phyloP scores from a whole-genome alignment of 1,140 invertebrate genomes.

The Zophobas morio region DNA sequence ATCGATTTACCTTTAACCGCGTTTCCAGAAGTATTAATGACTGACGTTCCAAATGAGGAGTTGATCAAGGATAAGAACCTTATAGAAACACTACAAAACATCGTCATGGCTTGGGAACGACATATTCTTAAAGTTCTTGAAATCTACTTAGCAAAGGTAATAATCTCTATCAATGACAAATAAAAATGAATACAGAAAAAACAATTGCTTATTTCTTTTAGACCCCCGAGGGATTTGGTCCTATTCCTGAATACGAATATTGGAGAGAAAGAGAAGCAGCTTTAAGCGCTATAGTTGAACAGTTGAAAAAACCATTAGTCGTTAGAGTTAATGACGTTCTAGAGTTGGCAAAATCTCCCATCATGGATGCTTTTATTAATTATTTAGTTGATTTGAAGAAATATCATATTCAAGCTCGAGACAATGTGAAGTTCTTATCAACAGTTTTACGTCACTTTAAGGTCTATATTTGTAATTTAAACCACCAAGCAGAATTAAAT shows the following conservation, averaged over 20 bases:
- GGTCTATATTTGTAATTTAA: slow-evolving; percentile 68
- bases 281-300: slow-evolving; percentile 83
- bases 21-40: slow-evolving; percentile 69
- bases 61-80: slow-evolving; percentile 70
- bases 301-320: slow-evolving; percentile 81
- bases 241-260: slow-evolving; percentile 85
- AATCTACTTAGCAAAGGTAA: slow-evolving; percentile 72
- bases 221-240: slow-evolving; percentile 77
- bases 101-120: slow-evolving; percentile 75
- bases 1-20: slow-evolving; percentile 73
- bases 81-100: slow-evolving; percentile 74
- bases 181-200: not conserved
- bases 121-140: slow-evolving; percentile 75
- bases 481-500: not conserved
- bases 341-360: slow-evolving; percentile 69
- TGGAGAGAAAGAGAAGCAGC: slow-evolving; percentile 86
- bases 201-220: slow-evolving; percentile 54
- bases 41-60: slow-evolving; percentile 68
- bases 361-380: slow-evolving; percentile 70
- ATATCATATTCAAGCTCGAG: slow-evolving; percentile 83
- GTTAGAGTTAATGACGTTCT: slow-evolving; percentile 73
- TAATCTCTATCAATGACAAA: not conserved
- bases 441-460: slow-evolving; percentile 87
- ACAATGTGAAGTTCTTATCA: slow-evolving; percentile 88
- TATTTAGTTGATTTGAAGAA: slow-evolving; percentile 75